Base-by-base conservation (phyloP, 2,888 invertebrate genomes). In the Drosophila glabriapex region DNA sequence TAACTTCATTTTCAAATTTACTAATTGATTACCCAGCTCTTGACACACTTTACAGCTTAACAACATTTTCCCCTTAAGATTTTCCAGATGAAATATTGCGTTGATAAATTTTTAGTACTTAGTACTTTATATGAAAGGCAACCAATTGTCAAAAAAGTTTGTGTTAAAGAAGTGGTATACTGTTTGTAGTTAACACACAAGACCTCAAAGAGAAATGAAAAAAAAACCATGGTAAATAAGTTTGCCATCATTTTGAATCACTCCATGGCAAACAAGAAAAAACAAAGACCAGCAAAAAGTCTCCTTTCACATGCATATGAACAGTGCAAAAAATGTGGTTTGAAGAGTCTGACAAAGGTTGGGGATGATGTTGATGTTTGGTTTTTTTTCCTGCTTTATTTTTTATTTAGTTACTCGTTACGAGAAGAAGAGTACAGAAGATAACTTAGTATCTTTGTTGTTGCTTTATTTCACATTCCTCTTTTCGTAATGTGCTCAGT, bases 201-300 rank as follows among this genome's bases (percentile, higher is more conserved):
- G 35, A 50, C 41, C 63, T 29, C 39, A 64, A 60, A 41, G 39
- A 53, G 61, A 73, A 70, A 59, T 75, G 68, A 61, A 72, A 68
- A 68, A 68, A 75, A 68, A 59, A 31, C 9, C 2, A 31, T 54
- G 67, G 83, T 81, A 85, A 86, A 84, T 82, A 85, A 83, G 75
- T 75, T 89, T 67, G 62, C 78, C 64, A 68, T 79, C 77, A 80
- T 70, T 78, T 83, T 80, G 69, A 68, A 66, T 56, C 62, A 49
- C 31, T 65, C 50, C 64, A 28, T 22, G 19, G 56, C 56, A 63
- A 56, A 41, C 14, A 37, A 25, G 33, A 37, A 58, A 35, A 53
- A 55, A 39, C 31, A 39, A 41, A 37, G 41, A 28, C n/a, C 25
- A 46, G 41, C 49, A 64, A 72, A 59, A 71, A 68, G 49, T 72